Evolutionary conservation across 2,113 vertebrate genomes (phyloP).

Genomic region (Lates calcarifer): DNA sequence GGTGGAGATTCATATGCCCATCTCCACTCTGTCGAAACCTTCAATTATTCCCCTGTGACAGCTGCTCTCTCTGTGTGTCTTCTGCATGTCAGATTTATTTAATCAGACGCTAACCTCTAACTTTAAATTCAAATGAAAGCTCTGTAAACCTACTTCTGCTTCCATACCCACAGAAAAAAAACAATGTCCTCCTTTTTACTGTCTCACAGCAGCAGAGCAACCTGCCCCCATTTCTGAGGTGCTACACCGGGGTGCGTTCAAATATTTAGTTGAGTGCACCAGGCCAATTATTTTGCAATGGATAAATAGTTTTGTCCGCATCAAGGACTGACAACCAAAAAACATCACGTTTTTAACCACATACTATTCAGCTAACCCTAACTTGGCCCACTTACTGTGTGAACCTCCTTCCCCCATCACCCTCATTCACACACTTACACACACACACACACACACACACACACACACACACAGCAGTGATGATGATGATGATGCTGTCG

Average conservation of each 20-base stretch:
- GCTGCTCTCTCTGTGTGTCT: slow-evolving; percentile 8
- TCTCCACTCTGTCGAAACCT: slow-evolving; percentile 44
- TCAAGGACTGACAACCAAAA: background rate
- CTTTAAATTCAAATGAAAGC: slow-evolving; percentile 29
- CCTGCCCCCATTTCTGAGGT: slow-evolving; percentile 67
- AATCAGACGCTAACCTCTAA: slow-evolving; percentile 32
- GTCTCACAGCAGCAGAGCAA: slow-evolving; percentile 54
- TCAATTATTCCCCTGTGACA: slow-evolving; percentile 29
- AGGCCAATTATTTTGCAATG: slow-evolving; percentile 23
- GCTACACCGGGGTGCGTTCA: slow-evolving; percentile 31
- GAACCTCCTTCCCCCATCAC: slow-evolving; percentile 7
- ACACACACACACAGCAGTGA: slow-evolving; percentile 21
- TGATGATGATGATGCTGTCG: slow-evolving; percentile 38
- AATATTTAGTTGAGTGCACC: slow-evolving; percentile 63
- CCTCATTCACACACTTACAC: slow-evolving; percentile 28
- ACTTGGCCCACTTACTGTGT: slow-evolving; percentile 32
- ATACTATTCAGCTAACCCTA: slow-evolving; percentile 10
- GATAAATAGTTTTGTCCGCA: slow-evolving; percentile 36
- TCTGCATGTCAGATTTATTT: slow-evolving; percentile 33
- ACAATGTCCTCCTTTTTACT: slow-evolving; percentile 67
- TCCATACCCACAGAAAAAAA: slow-evolving; percentile 30
- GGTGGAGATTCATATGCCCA: slow-evolving; percentile 44
- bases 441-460: slow-evolving; percentile 17
- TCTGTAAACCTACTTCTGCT: slow-evolving; percentile 40
- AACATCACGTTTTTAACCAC: background rate